Conservation (phyloP, 2,113 vertebrate genomes). For the Chlorodrepanis virens region DNA sequence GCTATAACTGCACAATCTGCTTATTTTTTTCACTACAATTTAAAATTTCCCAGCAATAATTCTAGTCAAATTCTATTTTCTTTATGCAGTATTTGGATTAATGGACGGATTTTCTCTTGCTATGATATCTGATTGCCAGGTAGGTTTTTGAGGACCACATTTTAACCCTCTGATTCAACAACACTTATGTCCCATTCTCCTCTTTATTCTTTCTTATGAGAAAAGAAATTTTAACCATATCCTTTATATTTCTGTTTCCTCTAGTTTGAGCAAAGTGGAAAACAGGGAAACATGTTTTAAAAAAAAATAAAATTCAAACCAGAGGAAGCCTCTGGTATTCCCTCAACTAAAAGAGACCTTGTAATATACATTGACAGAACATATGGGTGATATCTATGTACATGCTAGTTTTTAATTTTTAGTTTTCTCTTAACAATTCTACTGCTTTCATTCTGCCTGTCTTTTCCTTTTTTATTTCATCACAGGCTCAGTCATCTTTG, state of each 20-base stretch:
- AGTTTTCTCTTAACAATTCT: background rate
- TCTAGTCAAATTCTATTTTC: background rate
- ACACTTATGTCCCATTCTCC: accelerated
- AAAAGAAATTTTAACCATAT: background rate
- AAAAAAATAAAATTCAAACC: background rate
- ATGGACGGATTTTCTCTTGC: background rate
- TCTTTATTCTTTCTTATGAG: background rate
- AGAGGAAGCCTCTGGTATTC: background rate
- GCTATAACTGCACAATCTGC: background rate
- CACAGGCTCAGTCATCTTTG: background rate
- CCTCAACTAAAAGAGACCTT: background rate
- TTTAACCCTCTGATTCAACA: background rate
- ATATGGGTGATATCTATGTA: background rate
- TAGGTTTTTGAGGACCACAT: background rate
- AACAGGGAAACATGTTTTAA: background rate
- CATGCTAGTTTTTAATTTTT: background rate
- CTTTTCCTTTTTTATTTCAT: background rate
- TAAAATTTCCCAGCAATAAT: background rate
- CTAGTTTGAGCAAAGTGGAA: background rate
- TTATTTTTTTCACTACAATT: background rate
- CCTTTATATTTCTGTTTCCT: background rate
- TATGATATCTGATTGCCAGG: background rate
- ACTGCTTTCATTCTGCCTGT: background rate
- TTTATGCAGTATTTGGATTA: background rate
- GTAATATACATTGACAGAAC: background rate